phyloP scores from a whole-genome alignment of 2,888 invertebrate species.

The Stramonita haemastoma region DNA sequence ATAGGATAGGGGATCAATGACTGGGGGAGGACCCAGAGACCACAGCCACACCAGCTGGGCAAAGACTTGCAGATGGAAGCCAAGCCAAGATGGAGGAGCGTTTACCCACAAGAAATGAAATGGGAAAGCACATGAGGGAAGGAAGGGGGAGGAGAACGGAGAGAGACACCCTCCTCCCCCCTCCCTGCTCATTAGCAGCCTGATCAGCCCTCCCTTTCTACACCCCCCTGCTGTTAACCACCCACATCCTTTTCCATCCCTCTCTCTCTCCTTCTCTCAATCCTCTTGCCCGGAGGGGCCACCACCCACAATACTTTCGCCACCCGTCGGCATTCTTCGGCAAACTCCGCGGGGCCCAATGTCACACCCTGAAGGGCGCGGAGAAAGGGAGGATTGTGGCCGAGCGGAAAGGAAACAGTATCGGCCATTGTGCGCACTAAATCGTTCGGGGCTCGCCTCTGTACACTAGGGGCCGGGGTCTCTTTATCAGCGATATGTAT shows the following conservation, averaged over 20 bases:
- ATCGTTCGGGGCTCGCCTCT: slow-evolving; percentile 1
- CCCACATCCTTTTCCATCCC: not conserved
- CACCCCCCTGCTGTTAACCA: not conserved
- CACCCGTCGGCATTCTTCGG: slow-evolving; percentile 27
- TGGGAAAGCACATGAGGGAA: not conserved
- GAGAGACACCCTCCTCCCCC: too few species aligned
- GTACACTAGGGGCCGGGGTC: not conserved
- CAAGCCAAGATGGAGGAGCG: not conserved
- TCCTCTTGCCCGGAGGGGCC: slow-evolving; percentile 12
- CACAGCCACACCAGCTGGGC: too few species aligned
- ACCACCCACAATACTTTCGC: slow-evolving; percentile 13
- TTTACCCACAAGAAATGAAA: not conserved
- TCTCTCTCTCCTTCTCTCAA: not conserved
- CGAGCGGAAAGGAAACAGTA: not conserved
- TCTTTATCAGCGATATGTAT: slow-evolving; percentile 35
- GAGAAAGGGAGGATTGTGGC: slow-evolving; percentile 24
- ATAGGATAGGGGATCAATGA: not conserved
- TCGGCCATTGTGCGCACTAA: slow-evolving; percentile 27
- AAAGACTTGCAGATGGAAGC: too few species aligned
- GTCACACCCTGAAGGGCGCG: not conserved
- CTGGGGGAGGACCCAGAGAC: not conserved
- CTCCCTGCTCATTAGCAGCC: not conserved
- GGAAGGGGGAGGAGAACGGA: not conserved
- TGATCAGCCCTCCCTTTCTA: not conserved
- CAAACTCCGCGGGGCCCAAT: not conserved